Base-by-base conservation (phyloP, 2,113 vertebrate species). In the Trichechus manatus region DNA sequence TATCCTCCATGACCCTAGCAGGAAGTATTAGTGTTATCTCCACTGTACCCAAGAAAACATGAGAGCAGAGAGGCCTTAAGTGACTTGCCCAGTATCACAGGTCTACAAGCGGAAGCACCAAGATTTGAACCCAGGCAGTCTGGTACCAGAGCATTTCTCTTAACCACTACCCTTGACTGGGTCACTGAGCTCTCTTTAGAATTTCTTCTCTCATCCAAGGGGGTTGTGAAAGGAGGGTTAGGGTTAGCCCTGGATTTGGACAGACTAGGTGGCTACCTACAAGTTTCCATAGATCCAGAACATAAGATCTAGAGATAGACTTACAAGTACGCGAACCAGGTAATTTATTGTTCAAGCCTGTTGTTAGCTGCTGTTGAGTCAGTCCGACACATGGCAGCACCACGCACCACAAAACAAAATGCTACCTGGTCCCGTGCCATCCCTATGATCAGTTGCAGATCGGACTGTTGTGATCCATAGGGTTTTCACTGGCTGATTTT, bases 201-300 rank as follows among this genome's bases (percentile, higher is more conserved):
- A 61, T 95, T 88, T 68, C 63, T 79, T 36, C 50, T 84, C 33
- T 91, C 17, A 88, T 39, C 25, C n/a, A 86, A 89, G 29, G n/a
- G 56, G 31, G 61, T 33, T 56, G 19, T 53, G 6, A 29, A 61
- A 86, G 23, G 14, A 88, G 36, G 44, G 25, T 29, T 5, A 70
- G 22, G 78, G 3, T 74, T 63, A 74, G 19, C 22, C 14, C n/a
- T 56, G 36, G 5, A 39, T 80, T 63, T 31, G 11, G 56, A 89
- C 10, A 23, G 33, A 92, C 3, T 20, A 42, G 5, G 17, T 74
- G 25, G 31, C 44, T 64, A 56, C 27, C 17, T 89, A 25, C 5
- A 5, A 31, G 15, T 64, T 92, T 72, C 42, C 33, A 22, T 11
- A 72, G 63, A 44, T 84, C 39, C 23, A 75, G 59, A 81, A 70